Evolutionary conservation across 2,888 invertebrate species (phyloP).

Genomic region (Myopa tessellatipennis): DNA sequence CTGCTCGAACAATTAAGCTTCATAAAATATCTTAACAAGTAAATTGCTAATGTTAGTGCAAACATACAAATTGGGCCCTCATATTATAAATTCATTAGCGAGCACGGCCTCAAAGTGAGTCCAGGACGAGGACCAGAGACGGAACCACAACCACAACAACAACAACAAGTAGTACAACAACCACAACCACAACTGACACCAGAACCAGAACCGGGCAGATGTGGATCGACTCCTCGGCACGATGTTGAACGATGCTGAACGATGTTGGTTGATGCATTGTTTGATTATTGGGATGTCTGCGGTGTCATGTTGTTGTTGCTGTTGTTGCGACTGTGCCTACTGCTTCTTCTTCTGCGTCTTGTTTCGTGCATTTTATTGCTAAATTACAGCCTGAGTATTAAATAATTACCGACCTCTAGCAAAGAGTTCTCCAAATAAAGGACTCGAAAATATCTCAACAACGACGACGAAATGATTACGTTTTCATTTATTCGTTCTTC

Average conservation of each 20-base stretch:
- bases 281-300: not conserved
- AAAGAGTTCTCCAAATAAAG: not conserved
- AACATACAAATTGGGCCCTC: conserved; percentile 40
- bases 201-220: not conserved
- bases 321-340: conserved; percentile 3
- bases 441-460: not conserved
- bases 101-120: not conserved
- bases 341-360: not conserved
- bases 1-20: conserved; percentile 28
- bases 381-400: conserved; percentile 42
- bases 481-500: conserved; percentile 14
- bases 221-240: not conserved
- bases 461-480: conserved; percentile 20
- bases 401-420: conserved; percentile 39
- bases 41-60: conserved; percentile 41
- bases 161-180: too few relatives aligned
- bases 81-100: conserved; percentile 46
- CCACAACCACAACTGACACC: not conserved
- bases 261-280: not conserved
- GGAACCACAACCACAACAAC: not conserved
- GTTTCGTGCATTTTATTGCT: conserved; percentile 26
- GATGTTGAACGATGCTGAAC: not conserved
- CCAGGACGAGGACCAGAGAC: not conserved
- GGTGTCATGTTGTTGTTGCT: not conserved
- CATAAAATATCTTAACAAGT: conserved; percentile 39